A percentile compares a stretch with the other conserved stretches of the same genome.
These are phyloP conservation scores for Dromas ardeola DNA, from an alignment of 2,113 vertebrate species.

Conservation along the genomic window DNA sequence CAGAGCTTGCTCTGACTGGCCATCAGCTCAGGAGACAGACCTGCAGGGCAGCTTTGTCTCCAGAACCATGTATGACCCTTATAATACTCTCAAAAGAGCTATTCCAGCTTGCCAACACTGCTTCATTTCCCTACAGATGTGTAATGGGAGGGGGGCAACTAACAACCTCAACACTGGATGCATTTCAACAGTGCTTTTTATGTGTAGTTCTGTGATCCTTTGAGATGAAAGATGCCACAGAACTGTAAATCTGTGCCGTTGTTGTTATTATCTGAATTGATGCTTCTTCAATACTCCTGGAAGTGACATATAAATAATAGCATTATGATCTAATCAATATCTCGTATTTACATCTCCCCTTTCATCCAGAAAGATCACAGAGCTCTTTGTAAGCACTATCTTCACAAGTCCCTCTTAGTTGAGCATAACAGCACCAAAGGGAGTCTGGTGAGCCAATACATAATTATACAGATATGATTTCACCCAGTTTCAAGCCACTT, in stretches of 20 bases:
- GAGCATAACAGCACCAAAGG: constrained; percentile 20
- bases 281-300: constrained; percentile 34
- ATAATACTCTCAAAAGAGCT: background rate
- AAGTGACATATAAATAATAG: constrained; percentile 58
- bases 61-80: background rate
- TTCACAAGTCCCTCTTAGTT: constrained; percentile 37
- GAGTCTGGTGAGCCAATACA: constrained; percentile 6
- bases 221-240: constrained; percentile 40
- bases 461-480: background rate
- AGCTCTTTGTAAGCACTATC: constrained; percentile 25
- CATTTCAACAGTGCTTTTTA: background rate
- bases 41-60: background rate
- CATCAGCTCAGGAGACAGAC: background rate
- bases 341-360: constrained; percentile 52
- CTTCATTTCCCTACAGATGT: background rate
- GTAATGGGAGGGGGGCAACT: background rate
- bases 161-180: background rate
- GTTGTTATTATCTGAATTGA: constrained; percentile 22
- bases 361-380: constrained; percentile 64
- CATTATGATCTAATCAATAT: constrained; percentile 58
- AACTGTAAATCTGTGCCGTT: background rate
- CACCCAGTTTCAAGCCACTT: background rate
- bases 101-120: background rate
- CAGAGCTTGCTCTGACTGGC: background rate
- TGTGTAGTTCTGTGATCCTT: constrained; percentile 14